Evolutionary conservation across 2,797 vertebrate genomes (phyloP).

Genomic region (Gallinago solitaria): DNA sequence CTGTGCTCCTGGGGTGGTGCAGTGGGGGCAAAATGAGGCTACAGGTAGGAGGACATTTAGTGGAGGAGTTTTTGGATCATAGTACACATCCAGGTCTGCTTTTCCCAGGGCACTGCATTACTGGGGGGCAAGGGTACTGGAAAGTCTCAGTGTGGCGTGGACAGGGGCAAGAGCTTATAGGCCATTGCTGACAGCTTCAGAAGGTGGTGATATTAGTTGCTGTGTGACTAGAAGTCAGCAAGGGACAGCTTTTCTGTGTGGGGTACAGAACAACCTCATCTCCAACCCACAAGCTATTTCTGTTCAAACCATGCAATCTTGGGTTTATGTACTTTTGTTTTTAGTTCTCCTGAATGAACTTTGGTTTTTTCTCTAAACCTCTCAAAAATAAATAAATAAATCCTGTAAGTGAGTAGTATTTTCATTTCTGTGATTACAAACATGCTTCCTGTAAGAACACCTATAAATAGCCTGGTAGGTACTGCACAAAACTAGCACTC

Average conservation of each 20-base stretch:
- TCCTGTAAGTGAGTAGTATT: not conserved
- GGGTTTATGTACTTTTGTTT: not conserved
- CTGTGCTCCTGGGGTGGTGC: not conserved
- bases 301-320: not conserved
- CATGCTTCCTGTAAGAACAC: not conserved
- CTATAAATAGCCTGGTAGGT: not conserved
- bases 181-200: not conserved
- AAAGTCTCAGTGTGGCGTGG: not conserved
- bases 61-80: not conserved
- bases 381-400: not conserved
- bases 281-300: not conserved
- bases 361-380: not conserved
- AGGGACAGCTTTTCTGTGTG: not conserved
- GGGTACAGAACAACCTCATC: not conserved
- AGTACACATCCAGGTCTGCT: not conserved
- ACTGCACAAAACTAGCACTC: not conserved
- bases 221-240: not conserved
- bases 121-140: too few species aligned
- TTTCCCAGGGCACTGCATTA: not conserved
- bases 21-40: not conserved
- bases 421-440: not conserved
- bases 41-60: rapidly evolving
- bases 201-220: not conserved
- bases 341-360: not conserved
- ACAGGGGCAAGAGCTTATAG: not conserved